phyloP scores from a whole-genome alignment of 2,797 vertebrate species.

The Sebastes aleutianus region DNA sequence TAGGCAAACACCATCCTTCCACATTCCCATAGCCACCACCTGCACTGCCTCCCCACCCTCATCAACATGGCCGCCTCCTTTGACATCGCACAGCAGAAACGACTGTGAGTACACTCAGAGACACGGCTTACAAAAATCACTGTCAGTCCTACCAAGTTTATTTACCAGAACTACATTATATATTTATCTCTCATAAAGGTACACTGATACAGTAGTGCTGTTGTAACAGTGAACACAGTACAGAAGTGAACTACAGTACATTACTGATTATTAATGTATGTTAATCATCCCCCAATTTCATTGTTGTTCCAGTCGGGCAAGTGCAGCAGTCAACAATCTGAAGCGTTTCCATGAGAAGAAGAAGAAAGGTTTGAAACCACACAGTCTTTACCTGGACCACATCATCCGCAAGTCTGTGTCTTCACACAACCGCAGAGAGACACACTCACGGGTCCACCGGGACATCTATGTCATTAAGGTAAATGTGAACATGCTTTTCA shows the following conservation, averaged over 20 bases:
- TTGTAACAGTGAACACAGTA: neutral
- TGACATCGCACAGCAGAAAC: constrained; percentile 94
- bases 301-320: constrained; percentile 86
- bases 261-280: neutral
- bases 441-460: constrained; percentile 89
- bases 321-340: constrained; percentile 94
- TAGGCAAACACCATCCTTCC: constrained; percentile 99
- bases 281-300: neutral
- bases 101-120: constrained; percentile 85
- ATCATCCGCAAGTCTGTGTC: constrained; percentile 94
- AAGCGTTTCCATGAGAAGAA: constrained; percentile 99
- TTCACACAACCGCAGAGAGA: constrained; percentile 89
- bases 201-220: neutral
- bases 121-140: neutral
- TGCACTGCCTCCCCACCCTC: constrained; percentile 96
- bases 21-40: constrained; percentile 96
- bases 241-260: neutral
- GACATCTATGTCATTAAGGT: constrained; percentile 98
- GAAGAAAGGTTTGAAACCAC: constrained; percentile 93
- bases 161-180: neutral
- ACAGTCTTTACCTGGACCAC: constrained; percentile 97
- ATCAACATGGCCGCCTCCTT: constrained; percentile 99
- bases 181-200: neutral
- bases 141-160: neutral
- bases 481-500: constrained; percentile 1